Evolutionary conservation across 2,888 invertebrate genomes (phyloP), one percentile per base, ranked within the genome.

Genomic region (Limnephilus lunatus): DNA sequence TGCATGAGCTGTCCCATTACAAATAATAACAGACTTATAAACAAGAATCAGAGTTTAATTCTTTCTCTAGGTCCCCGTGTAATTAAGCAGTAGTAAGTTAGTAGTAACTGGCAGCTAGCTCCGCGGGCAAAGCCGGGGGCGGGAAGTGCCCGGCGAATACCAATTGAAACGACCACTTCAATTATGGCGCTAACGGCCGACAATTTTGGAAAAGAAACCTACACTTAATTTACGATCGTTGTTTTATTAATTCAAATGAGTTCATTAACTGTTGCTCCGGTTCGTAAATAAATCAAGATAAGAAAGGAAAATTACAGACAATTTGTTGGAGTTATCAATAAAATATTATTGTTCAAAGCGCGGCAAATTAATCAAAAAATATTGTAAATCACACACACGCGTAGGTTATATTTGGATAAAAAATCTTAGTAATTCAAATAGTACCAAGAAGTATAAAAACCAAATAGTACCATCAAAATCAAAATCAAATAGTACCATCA

Each of bases 1-100:
- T 86, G 86, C 87, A 88, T 88, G 91, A 91, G 91, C 91, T 32
- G 88, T 83, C 88, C 91, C 91, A 91, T 91, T 91, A 81, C 82
- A 88, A 82, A 91, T 86, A 91, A 91, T 91, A 88, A 88, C 81
- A 88, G 91, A n/a, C 87, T 44, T 81, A 81, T 87, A 91, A 91
- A 53, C 35, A 86, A 44, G 30, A 86, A 39, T 44, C 19, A 44
- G n/a, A 48, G 30, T 86, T 86, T 44, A 86, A n/a, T 86, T 39
- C 44, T 86, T 39, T 86, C 35, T 86, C 86, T 48, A 30, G 86
- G 14, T 86, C 25, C 30, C n/a, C 39, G 39, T 86, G 44, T 86
- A 86, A 86, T 86, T 86, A 86, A 44, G 86, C 44, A n/a, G 86
- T n/a, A 86, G 85, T 44, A 44, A 86, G 44, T 44, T 12, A 44